Base-by-base conservation (phyloP, 2,113 vertebrate species). In the Aplodontia rufa region DNA sequence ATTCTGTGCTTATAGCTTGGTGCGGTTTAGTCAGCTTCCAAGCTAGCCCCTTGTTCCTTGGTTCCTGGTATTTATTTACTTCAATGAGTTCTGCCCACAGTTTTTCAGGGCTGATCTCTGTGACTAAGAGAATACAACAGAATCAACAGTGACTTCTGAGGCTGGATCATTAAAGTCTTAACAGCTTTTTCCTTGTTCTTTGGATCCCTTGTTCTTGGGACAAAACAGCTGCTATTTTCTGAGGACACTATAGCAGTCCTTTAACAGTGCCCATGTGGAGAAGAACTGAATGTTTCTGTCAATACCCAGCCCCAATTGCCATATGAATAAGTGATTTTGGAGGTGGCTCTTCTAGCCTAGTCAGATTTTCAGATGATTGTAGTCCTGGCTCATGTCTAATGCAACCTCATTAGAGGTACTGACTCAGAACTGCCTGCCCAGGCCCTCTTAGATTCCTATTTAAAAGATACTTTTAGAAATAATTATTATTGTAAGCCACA, bases 61-160 rank as follows among this genome's bases (percentile, higher is more conserved):
- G 87, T n/a, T 83, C 11, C 68, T 84, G 30, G 37, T 79, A 30
- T 79, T 86, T 37, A 49, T 2, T 42, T 8, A 2, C 8, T 76
- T 79, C 58, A 69, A 0, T 68, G 75, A 14, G 87, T 42, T 64
- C 49, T 35, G 35, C 24, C 47, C 58, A 74, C 51, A 74, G 71
- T 49, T 55, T 75, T 45, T 64, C 4, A 22, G 66, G 47, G 13
- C 60, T 93, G 26, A 14, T 89, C 32, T 85, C 37, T 32, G 28
- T 87, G 40, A 55, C 55, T 19, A 53, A 64, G 76, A 75, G 28
- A 82, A 37, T 72, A 40, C 0, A 19, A 64, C 35, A 87, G 55
- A 91, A 85, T 84, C 53, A 84, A 86, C 26, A 82, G n/a, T 87
- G 69, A 66, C 28, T 95, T 95, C 64, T 93, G 78, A 80, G 40